Conservation (phyloP, 2,888 invertebrate species). For the Ophion ventricosus region DNA sequence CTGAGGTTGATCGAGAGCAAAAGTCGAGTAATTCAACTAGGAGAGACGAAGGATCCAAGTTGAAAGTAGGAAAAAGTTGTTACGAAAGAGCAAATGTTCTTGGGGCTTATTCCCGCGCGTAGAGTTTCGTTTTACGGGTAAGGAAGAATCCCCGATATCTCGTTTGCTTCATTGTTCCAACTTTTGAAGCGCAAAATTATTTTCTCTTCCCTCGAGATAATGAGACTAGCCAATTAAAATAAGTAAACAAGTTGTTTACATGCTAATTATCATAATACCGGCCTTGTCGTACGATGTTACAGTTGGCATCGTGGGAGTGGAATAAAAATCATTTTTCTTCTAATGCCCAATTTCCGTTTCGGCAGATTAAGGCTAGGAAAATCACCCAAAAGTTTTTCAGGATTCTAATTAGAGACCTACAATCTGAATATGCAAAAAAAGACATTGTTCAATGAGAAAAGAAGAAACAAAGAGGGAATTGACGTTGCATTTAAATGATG, state of each 20-base stretch:
- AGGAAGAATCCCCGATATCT: background rate
- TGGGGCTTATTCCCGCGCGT: background rate
- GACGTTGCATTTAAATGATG: too few species aligned
- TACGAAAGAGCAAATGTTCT: conserved; percentile 4
- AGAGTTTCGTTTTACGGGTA: background rate
- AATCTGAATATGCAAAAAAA: too few species aligned
- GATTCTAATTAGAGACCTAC: too few species aligned
- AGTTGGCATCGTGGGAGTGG: too few species aligned
- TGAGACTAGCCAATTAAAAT: background rate
- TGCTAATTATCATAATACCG: background rate
- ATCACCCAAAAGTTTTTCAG: background rate
- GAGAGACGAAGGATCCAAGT: background rate
- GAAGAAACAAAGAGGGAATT: too few species aligned
- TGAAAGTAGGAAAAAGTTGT: conserved; percentile 9
- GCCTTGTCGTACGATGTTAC: background rate
- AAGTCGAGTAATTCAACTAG: background rate
- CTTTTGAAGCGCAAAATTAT: conserved; percentile 1
- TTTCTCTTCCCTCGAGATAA: background rate
- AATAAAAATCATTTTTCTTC: background rate
- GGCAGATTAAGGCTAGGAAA: background rate
- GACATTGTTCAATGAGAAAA: too few species aligned
- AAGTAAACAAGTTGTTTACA: background rate
- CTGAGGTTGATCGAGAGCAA: background rate
- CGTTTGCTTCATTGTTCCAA: background rate
- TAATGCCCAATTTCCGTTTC: background rate